Percentiles rank a stretch among this genome's conserved stretches.
phyloP scores from a whole-genome alignment of 2,888 invertebrate species.

The Lottia scabra region DNA sequence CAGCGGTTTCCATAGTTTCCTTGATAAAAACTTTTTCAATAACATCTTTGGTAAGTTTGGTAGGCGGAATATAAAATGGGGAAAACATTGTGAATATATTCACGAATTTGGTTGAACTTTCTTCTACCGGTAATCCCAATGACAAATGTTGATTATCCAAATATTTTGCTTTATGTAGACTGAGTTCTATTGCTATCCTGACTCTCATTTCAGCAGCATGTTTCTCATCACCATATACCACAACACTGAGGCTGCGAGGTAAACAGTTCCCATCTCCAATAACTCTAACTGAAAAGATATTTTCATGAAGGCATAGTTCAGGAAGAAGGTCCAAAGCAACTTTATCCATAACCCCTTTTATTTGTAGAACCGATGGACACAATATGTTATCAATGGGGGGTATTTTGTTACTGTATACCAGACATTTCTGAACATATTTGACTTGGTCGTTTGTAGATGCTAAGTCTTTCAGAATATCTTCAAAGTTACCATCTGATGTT shows the following conservation, averaged over 20 bases:
- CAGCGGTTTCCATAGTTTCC: constrained; percentile 22
- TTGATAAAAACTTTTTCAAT: constrained; percentile 22
- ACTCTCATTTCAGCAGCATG: constrained; percentile 23
- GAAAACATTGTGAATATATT: background rate
- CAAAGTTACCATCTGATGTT: no score
- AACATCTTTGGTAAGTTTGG: constrained; percentile 22
- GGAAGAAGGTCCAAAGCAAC: background rate
- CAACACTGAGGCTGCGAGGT: constrained; percentile 27
- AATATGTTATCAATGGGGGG: no score
- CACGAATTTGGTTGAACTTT: background rate
- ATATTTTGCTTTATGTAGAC: constrained; percentile 17
- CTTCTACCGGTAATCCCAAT: background rate
- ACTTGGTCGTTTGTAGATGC: no score
- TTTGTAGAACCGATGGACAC: no score
- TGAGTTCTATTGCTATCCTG: constrained; percentile 23
- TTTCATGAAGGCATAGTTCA: background rate
- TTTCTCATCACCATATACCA: constrained; percentile 15
- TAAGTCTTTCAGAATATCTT: no score
- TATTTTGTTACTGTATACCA: no score
- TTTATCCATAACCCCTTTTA: background rate
- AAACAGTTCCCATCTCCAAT: constrained; percentile 31
- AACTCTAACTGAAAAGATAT: background rate
- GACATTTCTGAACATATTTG: no score
- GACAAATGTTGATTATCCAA: constrained; percentile 16
- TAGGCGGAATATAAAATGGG: constrained; percentile 22